Percentiles rank a stretch among this genome's conserved stretches.
phyloP scores from a whole-genome alignment of 23 tunicate genomes.

The Corella eumyota region DNA sequence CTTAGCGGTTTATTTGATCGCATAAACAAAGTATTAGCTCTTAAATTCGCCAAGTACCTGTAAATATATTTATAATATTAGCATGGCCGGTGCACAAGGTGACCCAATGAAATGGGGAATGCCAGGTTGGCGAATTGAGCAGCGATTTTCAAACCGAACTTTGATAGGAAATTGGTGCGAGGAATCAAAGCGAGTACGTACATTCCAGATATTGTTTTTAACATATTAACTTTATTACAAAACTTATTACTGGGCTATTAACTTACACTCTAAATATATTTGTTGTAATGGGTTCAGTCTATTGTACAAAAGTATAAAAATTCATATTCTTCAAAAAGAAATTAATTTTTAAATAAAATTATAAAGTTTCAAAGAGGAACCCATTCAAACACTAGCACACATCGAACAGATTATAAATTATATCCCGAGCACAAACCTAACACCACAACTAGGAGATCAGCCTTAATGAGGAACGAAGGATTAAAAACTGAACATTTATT shows the following conservation, averaged over 20 bases:
- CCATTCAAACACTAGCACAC: slow-evolving; percentile 39
- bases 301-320: too few relatives aligned
- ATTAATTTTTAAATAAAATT: too few relatives aligned
- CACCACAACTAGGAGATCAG: slow-evolving; percentile 27
- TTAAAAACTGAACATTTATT: slow-evolving; percentile 56
- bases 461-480: slow-evolving; percentile 54
- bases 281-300: too few relatives aligned
- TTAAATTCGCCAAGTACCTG: too few relatives aligned
- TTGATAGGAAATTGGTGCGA: slow-evolving; percentile 90
- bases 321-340: too few relatives aligned
- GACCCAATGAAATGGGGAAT: slow-evolving; percentile 73
- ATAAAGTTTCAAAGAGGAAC: slow-evolving; percentile 72
- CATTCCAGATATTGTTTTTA: too few relatives aligned
- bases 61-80: too few relatives aligned
- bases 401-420: slow-evolving; percentile 40
- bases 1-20: too few relatives aligned
- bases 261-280: too few relatives aligned
- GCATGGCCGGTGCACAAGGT: slow-evolving; percentile 62
- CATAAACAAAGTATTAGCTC: too few relatives aligned
- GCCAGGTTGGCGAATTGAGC: slow-evolving; percentile 92
- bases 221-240: too few relatives aligned
- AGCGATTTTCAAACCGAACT: slow-evolving; percentile 50
- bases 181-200: slow-evolving; percentile 52
- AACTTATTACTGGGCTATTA: too few relatives aligned
- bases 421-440: slow-evolving; percentile 76